A percentile compares a stretch with the other conserved stretches of the same genome.
Conservation (phyloP, 2,113 vertebrate genomes). For the Macheiramphus alcinus region DNA sequence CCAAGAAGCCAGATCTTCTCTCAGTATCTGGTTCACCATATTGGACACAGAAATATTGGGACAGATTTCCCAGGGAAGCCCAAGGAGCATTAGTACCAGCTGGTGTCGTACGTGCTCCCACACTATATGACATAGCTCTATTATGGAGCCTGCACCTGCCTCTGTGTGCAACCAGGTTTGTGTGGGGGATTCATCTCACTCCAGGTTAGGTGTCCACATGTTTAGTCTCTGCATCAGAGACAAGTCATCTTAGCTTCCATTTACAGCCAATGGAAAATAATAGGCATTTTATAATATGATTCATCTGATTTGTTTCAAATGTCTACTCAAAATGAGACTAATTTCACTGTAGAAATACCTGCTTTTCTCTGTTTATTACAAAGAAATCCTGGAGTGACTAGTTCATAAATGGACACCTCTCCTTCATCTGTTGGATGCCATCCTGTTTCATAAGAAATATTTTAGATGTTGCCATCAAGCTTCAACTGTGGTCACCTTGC, state of each 20-base stretch:
- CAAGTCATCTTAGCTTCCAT: neutral
- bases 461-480: neutral
- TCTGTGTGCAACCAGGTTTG: neutral
- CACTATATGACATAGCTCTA: neutral
- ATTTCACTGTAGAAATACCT: neutral
- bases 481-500: neutral
- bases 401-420: neutral
- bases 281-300: neutral
- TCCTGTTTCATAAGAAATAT: neutral
- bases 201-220: neutral
- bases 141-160: neutral
- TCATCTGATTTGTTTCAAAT: neutral
- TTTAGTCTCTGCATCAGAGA: neutral
- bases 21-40: neutral
- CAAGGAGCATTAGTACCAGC: neutral
- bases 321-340: neutral
- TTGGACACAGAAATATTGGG: neutral
- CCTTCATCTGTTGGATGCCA: neutral
- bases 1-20: neutral
- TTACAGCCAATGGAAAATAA: neutral
- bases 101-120: neutral
- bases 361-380: neutral
- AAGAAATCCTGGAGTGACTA: neutral
- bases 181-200: neutral
- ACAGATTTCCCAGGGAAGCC: neutral